These are phyloP conservation scores for Pterocles orientalis DNA, from an alignment of 2,113 vertebrate genomes.

Conservation along the genomic window DNA sequence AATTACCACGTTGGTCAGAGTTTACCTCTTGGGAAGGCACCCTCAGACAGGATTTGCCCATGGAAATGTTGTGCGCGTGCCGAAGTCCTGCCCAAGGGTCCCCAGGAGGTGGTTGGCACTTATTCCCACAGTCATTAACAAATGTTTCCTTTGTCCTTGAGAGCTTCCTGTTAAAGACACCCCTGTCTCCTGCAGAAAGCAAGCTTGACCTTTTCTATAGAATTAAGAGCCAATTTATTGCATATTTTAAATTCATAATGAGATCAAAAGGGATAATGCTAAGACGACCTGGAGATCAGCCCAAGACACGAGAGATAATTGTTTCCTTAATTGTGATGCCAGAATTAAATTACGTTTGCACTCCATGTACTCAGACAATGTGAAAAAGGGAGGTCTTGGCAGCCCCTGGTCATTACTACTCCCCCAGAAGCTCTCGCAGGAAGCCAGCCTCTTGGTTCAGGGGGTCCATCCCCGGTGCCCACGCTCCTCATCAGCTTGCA, in stretches of 20 bases:
- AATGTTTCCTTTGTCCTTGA: slow-evolving; percentile 44
- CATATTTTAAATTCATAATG: slow-evolving; percentile 56
- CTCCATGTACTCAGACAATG: background rate
- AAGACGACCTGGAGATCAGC: slow-evolving; percentile 17
- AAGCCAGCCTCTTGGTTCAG: background rate
- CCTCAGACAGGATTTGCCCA: background rate
- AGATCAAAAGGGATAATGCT: slow-evolving; percentile 55
- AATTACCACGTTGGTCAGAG: too few species aligned
- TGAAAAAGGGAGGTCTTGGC: background rate
- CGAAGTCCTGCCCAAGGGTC: accelerated
- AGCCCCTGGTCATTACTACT: background rate
- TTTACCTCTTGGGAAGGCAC: accelerated
- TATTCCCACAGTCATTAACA: background rate
- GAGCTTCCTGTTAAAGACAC: background rate
- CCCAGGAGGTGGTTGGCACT: background rate
- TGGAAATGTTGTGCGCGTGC: accelerated
- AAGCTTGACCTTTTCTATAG: slow-evolving; percentile 12
- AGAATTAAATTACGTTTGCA: slow-evolving; percentile 31
- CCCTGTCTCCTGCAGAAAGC: background rate
- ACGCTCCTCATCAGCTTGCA: background rate
- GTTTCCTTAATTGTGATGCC: slow-evolving; percentile 43
- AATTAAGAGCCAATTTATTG: slow-evolving; percentile 34
- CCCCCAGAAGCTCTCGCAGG: background rate
- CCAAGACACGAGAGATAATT: slow-evolving; percentile 47
- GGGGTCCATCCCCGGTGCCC: background rate